Evolutionary conservation across 2,888 invertebrate genomes (phyloP).

Genomic region (Buathra laborator): DNA sequence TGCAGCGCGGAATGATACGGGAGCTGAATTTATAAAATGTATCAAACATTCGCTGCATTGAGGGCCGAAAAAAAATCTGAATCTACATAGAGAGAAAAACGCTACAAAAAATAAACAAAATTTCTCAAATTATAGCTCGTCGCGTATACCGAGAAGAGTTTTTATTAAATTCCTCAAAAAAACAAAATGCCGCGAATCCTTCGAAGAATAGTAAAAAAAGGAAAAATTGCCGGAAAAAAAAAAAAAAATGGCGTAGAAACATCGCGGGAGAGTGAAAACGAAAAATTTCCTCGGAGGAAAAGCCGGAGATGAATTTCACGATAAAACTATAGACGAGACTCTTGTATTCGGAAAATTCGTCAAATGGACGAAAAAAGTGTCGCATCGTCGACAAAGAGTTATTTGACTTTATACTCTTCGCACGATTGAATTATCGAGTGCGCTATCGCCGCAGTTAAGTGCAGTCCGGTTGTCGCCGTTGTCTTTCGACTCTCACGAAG

Average conservation of each 20-base stretch:
- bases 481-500: constrained; percentile 2
- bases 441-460: background rate
- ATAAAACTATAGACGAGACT: background rate
- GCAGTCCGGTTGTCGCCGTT: constrained; percentile 15
- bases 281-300: background rate
- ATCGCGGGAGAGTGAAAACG: background rate
- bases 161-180: too few species aligned
- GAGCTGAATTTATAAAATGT: too few species aligned
- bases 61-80: too few species aligned
- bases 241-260: too few species aligned
- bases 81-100: too few species aligned
- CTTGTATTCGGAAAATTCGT: background rate
- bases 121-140: background rate
- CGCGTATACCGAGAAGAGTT: too few species aligned
- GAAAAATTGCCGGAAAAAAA: background rate
- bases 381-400: background rate
- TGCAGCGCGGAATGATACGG: too few species aligned
- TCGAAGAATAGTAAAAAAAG: background rate
- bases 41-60: too few species aligned
- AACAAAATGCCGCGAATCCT: too few species aligned
- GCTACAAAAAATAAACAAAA: background rate
- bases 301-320: constrained; percentile 13
- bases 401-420: constrained; percentile 16
- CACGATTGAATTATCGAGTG: background rate
- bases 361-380: too few species aligned